Conservation (phyloP, 2,797 vertebrate genomes). For the Pseudochirops cupreus region DNA sequence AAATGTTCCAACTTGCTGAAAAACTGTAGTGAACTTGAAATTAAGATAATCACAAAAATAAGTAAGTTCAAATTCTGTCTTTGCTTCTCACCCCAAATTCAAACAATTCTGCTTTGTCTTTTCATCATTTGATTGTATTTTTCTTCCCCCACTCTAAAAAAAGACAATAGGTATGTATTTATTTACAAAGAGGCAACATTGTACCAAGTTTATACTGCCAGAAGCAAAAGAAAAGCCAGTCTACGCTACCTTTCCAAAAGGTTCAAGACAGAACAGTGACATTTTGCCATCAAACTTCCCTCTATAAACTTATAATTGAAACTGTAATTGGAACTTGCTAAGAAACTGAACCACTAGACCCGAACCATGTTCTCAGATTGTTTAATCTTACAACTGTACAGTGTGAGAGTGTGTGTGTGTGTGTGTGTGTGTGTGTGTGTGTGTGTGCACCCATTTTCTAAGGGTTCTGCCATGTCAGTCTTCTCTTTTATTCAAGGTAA, state of each 20-base stretch:
- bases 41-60: slow-evolving; percentile 36
- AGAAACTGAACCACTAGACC: background rate
- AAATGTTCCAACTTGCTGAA: slow-evolving; percentile 55
- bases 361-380: background rate
- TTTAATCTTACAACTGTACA: background rate
- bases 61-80: slow-evolving; percentile 56
- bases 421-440: too few species aligned
- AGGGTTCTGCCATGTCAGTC: background rate
- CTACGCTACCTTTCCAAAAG: background rate
- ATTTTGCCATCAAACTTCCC: slow-evolving; percentile 84
- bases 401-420: too few species aligned
- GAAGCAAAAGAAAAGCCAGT: slow-evolving; percentile 34
- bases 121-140: background rate
- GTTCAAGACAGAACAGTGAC: background rate
- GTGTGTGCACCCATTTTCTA: background rate
- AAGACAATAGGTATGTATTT: slow-evolving; percentile 19
- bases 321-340: background rate
- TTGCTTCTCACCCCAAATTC: slow-evolving; percentile 41
- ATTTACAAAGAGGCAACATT: slow-evolving; percentile 12
- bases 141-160: slow-evolving; percentile 3
- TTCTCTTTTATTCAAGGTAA: slow-evolving; percentile 18
- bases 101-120: slow-evolving; percentile 44
- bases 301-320: slow-evolving; percentile 78
- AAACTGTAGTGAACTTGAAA: background rate
- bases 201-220: slow-evolving; percentile 23